Evolutionary conservation across 1,140 invertebrate species (phyloP).

Genomic region (Steinernema khuongi): DNA sequence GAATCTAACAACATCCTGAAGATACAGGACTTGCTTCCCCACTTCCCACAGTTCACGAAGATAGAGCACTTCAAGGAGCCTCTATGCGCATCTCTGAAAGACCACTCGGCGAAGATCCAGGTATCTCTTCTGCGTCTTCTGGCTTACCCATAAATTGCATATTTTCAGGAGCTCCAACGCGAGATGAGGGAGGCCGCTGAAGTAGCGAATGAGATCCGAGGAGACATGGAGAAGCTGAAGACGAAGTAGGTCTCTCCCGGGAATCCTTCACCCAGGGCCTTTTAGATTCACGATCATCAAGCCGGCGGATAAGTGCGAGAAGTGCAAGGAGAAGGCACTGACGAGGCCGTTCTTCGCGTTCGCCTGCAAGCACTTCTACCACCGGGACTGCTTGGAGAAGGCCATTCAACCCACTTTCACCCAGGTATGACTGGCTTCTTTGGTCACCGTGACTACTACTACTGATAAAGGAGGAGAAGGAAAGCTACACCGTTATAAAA

Average conservation of each 20-base stretch:
- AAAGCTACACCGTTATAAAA: neutral
- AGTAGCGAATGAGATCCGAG: conserved; percentile 75
- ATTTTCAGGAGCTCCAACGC: conserved; percentile 73
- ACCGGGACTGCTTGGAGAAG: conserved; percentile 79
- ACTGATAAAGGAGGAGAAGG: neutral
- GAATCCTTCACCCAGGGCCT: neutral
- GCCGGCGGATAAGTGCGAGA: conserved; percentile 72
- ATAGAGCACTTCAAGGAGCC: conserved; percentile 85
- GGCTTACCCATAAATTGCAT: conserved; percentile 5
- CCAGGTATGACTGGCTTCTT: conserved; percentile 13
- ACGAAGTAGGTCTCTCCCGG: conserved; percentile 18
- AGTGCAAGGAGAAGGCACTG: conserved; percentile 75
- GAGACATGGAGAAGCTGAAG: conserved; percentile 67
- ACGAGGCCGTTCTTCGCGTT: conserved; percentile 84
- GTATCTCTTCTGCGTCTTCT: conserved; percentile 19
- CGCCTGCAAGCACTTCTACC: conserved; percentile 87
- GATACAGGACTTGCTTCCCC: conserved; percentile 94
- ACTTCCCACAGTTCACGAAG: conserved; percentile 93
- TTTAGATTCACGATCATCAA: conserved; percentile 71
- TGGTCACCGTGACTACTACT: neutral
- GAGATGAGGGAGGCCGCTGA: conserved; percentile 88
- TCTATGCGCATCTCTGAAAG: conserved; percentile 34
- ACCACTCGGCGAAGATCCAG: conserved; percentile 33
- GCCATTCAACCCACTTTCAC: conserved; percentile 52
- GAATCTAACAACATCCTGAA: conserved; percentile 76